A percentile compares a stretch with the other conserved stretches of the same genome.
Evolutionary conservation across 2,888 invertebrate species (phyloP).

Genomic region (Baccha elongata): DNA sequence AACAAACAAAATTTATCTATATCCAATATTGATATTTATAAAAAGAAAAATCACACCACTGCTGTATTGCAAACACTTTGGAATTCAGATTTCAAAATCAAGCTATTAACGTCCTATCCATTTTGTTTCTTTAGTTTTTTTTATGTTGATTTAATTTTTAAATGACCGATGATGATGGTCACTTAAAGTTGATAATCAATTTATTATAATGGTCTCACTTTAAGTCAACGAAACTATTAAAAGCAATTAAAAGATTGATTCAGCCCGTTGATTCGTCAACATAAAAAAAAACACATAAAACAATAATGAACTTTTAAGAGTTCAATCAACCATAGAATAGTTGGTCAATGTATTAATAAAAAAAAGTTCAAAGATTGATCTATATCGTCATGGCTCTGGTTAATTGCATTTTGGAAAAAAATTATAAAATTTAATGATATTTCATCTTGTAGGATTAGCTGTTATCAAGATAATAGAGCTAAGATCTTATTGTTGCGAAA

Average conservation of each 20-base stretch:
- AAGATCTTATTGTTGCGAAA: too few species aligned
- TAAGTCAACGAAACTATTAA: conserved; percentile 36
- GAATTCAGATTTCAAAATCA: neutral
- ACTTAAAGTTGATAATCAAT: conserved; percentile 36
- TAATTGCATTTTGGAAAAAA: too few species aligned
- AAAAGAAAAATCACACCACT: neutral
- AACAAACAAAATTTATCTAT: conserved; percentile 8
- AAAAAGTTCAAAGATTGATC: too few species aligned
- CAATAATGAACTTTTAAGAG: too few species aligned
- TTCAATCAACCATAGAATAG: too few species aligned
- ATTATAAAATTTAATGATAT: too few species aligned
- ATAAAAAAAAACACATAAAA: too few species aligned
- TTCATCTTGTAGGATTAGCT: too few species aligned
- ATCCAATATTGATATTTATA: neutral
- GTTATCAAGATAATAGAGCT: too few species aligned
- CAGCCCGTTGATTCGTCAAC: neutral
- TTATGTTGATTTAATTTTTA: neutral
- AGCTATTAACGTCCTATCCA: neutral
- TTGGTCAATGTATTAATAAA: too few species aligned
- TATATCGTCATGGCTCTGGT: too few species aligned
- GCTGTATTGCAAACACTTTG: neutral
- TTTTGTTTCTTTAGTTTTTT: neutral
- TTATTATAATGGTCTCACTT: conserved; percentile 16
- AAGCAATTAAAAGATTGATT: conserved; percentile 28
- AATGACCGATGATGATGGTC: conserved; percentile 32